Evolutionary conservation across 2,888 invertebrate species (phyloP), one percentile per base, ranked within the genome.

Genomic region (Amphipyra berbera): DNA sequence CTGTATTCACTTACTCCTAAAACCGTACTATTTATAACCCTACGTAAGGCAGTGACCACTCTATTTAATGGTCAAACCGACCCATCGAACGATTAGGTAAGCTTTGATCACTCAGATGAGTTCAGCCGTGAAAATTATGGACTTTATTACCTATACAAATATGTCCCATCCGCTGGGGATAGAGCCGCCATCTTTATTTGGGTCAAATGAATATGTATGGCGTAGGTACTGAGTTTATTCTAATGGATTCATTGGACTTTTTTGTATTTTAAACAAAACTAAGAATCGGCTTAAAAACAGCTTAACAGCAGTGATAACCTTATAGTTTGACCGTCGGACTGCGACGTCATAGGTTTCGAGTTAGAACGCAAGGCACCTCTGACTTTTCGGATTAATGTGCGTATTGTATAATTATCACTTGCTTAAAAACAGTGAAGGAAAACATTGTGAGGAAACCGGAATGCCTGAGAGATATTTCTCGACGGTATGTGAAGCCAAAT

Each of bases 91-190:
- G 84, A 86, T 86, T 87, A 86, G 73, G 57, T 74, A 78, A 56
- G 73, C 88, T 87, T 87, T 87, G 87, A 87, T 87, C 87, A 79
- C 59, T 71, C 69, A 67, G 47, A 71, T 72, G 81, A 68, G 72
- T 68, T 73, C 74, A 79, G 41, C 74, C 74, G 84, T 79, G 80
- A 82, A 76, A 79, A 81, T 77, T 69, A 65, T 76, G 77, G 73
- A 62, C 54, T 59, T 57, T 61, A 54, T 60, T 61, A 21, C 21
- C 21, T 21, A 73, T 56, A 69, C 65, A 67, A 75, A 76, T 77
- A 79, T 76, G 73, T 59, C 52, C 56, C 58, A 61, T 56, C 72
- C 76, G 57, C 48, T 61, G 45, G 27, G 6, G 9, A 37, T 37
- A 33, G 3, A 12, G 45, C 21, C 13, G 46, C 41, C 21, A 61